These are phyloP conservation scores for Periplaneta americana DNA, from an alignment of 1,140 invertebrate genomes.

Conservation along the genomic window DNA sequence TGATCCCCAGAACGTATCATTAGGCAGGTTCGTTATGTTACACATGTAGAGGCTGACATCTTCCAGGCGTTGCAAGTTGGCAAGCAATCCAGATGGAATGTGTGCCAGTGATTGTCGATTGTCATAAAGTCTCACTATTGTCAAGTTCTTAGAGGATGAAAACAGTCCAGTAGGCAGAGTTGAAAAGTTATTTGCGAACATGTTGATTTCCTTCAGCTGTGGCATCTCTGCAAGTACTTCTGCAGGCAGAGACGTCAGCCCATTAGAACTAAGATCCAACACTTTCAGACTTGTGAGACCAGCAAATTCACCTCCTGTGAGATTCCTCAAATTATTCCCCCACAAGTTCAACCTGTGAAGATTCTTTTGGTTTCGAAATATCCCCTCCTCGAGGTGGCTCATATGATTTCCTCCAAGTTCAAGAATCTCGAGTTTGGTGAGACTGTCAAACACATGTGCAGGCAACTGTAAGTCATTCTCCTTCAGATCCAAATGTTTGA, in stretches of 20 bases:
- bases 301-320: conserved; percentile 49
- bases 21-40: conserved; percentile 44
- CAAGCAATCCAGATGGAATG: conserved; percentile 49
- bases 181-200: conserved; percentile 53
- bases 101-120: conserved; percentile 46
- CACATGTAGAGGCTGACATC: conserved; percentile 43
- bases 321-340: conserved; percentile 47
- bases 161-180: conserved; percentile 53
- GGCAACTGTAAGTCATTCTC: conserved; percentile 53
- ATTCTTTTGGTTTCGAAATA: conserved; percentile 51
- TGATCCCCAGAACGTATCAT: conserved; percentile 51
- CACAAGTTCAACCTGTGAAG: conserved; percentile 53
- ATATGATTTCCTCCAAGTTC: conserved; percentile 56
- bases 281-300: conserved; percentile 46
- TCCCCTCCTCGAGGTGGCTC: conserved; percentile 44
- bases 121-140: conserved; percentile 45
- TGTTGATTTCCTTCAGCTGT: conserved; percentile 47
- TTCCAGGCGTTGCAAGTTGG: conserved; percentile 45
- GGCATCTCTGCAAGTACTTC: conserved; percentile 43
- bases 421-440: conserved; percentile 45
- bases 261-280: conserved; percentile 51
- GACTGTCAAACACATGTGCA: conserved; percentile 44
- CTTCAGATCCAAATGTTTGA: conserved; percentile 51
- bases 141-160: conserved; percentile 42
- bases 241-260: conserved; percentile 44